A percentile compares a stretch with the other conserved stretches of the same genome.
Conservation (phyloP, 2,797 vertebrate genomes). For the Eremophila alpestris region DNA sequence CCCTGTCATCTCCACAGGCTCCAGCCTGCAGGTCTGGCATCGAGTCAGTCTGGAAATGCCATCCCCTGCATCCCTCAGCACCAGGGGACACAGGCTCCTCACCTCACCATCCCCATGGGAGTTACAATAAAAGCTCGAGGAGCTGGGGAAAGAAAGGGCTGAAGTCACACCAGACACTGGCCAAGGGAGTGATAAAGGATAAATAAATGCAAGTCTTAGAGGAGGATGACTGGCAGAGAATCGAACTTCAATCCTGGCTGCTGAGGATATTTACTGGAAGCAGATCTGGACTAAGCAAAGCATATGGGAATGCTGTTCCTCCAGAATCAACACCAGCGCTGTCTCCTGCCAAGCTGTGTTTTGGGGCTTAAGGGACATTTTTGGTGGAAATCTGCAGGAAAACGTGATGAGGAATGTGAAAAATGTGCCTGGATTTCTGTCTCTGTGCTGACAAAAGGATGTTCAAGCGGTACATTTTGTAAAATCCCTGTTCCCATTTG, state of each 20-base stretch:
- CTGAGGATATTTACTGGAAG: not conserved
- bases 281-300: not conserved
- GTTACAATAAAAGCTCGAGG: not conserved
- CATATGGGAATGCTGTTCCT: conserved; percentile 20
- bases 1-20: not conserved
- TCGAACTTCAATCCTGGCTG: not conserved
- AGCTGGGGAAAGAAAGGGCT: not conserved
- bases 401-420: not conserved
- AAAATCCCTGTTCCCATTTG: not conserved
- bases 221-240: not conserved
- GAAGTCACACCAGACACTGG: not conserved
- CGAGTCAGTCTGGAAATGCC: not conserved
- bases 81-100: not conserved
- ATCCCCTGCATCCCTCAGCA: not conserved
- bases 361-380: conserved; percentile 5
- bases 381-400: conserved; percentile 18
- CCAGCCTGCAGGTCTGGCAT: not conserved
- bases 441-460: not conserved
- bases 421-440: not conserved
- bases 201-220: not conserved
- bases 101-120: not conserved
- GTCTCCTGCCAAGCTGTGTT: conserved; percentile 1
- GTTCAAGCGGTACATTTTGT: not conserved
- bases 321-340: conserved; percentile 1
- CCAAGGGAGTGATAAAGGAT: not conserved